Conservation (phyloP, 2,113 vertebrate species). For the Aphyosemion australe region DNA sequence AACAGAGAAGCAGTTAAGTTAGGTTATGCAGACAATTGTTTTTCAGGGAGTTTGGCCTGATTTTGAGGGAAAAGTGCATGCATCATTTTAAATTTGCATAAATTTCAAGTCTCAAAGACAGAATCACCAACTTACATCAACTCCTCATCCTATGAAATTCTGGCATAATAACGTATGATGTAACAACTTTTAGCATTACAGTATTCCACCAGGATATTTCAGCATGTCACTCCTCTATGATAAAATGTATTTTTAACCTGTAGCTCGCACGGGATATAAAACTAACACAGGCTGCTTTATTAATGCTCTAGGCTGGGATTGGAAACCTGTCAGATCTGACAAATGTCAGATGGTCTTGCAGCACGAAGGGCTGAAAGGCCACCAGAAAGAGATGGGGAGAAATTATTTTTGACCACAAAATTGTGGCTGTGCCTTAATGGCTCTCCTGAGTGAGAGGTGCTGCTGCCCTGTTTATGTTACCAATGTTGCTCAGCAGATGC, state of each 20-base stretch:
- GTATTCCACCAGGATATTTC: no score
- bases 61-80: no score
- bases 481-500: neutral
- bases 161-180: no score
- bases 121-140: no score
- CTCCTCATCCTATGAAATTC: no score
- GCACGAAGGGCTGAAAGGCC: neutral
- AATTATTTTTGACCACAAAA: neutral
- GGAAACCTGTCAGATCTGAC: neutral
- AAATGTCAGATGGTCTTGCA: neutral
- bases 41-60: no score
- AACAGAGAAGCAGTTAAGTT: no score
- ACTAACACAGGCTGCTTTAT: neutral
- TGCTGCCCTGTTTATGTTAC: neutral
- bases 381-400: neutral
- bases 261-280: neutral
- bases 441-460: neutral
- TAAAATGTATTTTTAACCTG: neutral
- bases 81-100: no score
- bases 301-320: neutral
- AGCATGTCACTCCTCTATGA: neutral
- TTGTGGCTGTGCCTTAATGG: neutral
- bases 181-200: no score
- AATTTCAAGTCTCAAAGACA: no score
- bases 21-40: no score